Conservation (phyloP, 2,797 vertebrate species). For the Microctenopoma lineatum region DNA sequence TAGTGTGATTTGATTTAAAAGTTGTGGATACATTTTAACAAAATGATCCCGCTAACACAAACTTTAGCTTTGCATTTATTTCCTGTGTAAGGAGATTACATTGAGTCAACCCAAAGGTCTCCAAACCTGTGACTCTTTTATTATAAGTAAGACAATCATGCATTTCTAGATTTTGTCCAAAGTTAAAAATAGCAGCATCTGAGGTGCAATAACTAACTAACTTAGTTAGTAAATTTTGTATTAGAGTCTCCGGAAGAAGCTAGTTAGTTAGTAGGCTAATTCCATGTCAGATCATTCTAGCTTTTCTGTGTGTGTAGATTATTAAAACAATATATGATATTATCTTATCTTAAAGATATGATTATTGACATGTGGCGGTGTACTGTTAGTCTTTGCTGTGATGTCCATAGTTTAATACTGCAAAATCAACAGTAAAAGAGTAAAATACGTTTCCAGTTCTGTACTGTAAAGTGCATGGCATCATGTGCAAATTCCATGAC, state of each 20-base stretch:
- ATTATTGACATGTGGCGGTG: no score
- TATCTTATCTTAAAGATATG: no score
- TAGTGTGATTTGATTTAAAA: conserved; percentile 39
- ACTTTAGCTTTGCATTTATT: conserved; percentile 5
- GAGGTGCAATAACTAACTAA: no score
- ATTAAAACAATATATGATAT: no score
- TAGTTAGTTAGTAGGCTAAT: neutral
- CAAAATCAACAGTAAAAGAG: no score
- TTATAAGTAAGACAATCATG: neutral
- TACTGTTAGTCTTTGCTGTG: no score
- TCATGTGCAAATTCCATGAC: no score
- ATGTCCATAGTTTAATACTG: no score
- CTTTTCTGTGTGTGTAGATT: neutral
- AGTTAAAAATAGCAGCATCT: no score
- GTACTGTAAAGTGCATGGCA: no score
- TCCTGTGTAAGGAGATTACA: conserved; percentile 4
- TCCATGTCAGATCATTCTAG: neutral
- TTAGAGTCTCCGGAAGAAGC: neutral
- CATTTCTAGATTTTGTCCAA: neutral
- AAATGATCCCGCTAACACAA: conserved; percentile 20
- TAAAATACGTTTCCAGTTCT: no score
- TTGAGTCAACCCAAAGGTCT: neutral
- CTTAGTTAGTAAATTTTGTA: no score
- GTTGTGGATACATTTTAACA: conserved; percentile 30
- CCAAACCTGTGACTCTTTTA: neutral